phyloP scores from a whole-genome alignment of 2,888 invertebrate species.

The Ditula angustiorana region DNA sequence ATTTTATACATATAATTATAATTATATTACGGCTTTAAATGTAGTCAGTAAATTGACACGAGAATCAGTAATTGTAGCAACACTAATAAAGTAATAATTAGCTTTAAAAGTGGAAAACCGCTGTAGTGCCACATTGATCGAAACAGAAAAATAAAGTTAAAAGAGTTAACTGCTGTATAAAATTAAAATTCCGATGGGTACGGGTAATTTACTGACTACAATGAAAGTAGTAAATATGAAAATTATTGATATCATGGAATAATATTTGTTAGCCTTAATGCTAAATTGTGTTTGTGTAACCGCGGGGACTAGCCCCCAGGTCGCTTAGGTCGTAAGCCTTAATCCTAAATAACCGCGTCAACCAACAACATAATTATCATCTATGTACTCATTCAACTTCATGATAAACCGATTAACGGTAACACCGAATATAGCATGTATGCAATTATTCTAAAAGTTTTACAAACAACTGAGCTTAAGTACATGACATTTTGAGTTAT shows the following conservation, averaged over 20 bases:
- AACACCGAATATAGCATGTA: constrained; percentile 40
- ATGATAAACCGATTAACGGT: constrained; percentile 37
- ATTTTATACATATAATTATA: too few species aligned
- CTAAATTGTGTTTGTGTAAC: constrained; percentile 22
- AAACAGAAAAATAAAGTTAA: too few species aligned
- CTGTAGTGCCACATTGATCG: too few species aligned
- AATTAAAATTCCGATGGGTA: too few species aligned
- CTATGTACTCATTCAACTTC: constrained; percentile 34
- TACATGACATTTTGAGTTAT: constrained; percentile 32
- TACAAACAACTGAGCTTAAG: constrained; percentile 32
- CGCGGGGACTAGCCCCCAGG: not conserved
- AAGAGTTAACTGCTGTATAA: too few species aligned
- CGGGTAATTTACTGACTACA: not conserved
- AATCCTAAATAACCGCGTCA: constrained; percentile 27
- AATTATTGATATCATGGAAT: not conserved
- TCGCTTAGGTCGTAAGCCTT: constrained; percentile 32
- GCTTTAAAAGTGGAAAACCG: too few species aligned
- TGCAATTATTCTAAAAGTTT: constrained; percentile 32
- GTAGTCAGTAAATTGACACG: not conserved
- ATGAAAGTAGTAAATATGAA: not conserved
- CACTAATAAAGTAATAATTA: too few species aligned
- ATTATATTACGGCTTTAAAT: too few species aligned
- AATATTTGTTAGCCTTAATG: constrained; percentile 12
- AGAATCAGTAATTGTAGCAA: not conserved
- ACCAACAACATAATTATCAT: constrained; percentile 36